phyloP scores from a whole-genome alignment of 2,797 vertebrate genomes.

The Pseudotriccus pelzelni region DNA sequence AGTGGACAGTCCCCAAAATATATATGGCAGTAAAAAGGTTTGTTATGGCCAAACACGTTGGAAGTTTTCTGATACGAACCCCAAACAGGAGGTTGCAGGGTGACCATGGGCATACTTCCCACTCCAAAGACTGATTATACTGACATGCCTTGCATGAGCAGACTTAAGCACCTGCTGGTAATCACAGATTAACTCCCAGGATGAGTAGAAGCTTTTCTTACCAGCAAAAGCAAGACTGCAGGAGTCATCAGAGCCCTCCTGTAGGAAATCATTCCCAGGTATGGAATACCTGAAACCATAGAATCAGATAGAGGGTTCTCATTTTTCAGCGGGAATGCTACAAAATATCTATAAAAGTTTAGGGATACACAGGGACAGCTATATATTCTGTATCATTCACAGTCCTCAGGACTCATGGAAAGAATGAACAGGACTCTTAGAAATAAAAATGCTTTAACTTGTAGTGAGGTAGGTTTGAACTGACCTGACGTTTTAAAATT shows the following conservation, averaged over 20 bases:
- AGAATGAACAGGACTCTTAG: not conserved
- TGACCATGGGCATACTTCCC: not conserved
- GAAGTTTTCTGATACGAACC: not conserved
- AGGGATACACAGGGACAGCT: not conserved
- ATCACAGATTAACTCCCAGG: not conserved
- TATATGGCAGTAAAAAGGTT: not conserved
- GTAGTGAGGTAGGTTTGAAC: not conserved
- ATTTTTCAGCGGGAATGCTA: not conserved
- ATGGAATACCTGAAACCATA: not conserved
- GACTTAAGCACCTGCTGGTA: not conserved
- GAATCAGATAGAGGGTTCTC: accelerated
- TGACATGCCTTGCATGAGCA: not conserved
- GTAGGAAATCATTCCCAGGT: accelerated
- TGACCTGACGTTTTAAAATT: not conserved
- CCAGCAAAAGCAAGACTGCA: not conserved
- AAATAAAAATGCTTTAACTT: not conserved
- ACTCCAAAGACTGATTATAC: not conserved
- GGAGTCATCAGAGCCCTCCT: not conserved
- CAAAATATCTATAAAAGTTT: not conserved
- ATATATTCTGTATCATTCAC: not conserved
- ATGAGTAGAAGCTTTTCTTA: not conserved
- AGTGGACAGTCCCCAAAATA: not conserved
- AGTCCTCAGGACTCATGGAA: not conserved
- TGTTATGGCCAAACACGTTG: not conserved
- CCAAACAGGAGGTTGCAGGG: not conserved